Evolutionary conservation across 2,888 invertebrate genomes (phyloP).

Genomic region (Exephanes ischioxanthus): DNA sequence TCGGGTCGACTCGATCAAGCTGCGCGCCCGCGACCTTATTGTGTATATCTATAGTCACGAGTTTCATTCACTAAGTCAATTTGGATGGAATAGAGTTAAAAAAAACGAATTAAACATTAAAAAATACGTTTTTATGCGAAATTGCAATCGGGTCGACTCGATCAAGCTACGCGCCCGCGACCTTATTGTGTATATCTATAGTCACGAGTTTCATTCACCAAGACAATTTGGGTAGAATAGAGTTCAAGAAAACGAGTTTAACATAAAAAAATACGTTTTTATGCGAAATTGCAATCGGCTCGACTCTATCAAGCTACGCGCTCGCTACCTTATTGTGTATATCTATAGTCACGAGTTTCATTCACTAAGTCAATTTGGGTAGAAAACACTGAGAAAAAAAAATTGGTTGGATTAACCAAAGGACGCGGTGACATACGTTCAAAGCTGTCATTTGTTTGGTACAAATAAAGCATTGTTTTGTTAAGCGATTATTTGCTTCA

Average conservation of each 20-base stretch:
- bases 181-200: slow-evolving; percentile 1
- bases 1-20: slow-evolving; percentile 46
- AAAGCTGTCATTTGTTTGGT: no score
- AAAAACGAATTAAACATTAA: not conserved
- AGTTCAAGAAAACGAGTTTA: no score
- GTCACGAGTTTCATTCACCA: not conserved
- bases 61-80: not conserved
- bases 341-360: not conserved
- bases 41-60: not conserved
- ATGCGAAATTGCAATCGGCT: slow-evolving; percentile 30
- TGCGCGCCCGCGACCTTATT: not conserved
- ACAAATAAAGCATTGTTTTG: no score
- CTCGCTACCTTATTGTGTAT: not conserved
- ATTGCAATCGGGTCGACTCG: slow-evolving; percentile 42
- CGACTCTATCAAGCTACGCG: slow-evolving; percentile 37
- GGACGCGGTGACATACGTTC: no score
- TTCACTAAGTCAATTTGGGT: no score
- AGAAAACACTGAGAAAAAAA: no score
- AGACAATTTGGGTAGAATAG: not conserved
- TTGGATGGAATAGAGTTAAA: no score
- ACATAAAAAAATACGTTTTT: not conserved
- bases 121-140: not conserved
- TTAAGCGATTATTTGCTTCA: no score
- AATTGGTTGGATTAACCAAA: no score
- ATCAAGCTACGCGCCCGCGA: slow-evolving; percentile 29